These are phyloP conservation scores for Parazoanthus atlanticus DNA, from an alignment of 92 coral and sea anemone genomes.

Conservation along the genomic window DNA sequence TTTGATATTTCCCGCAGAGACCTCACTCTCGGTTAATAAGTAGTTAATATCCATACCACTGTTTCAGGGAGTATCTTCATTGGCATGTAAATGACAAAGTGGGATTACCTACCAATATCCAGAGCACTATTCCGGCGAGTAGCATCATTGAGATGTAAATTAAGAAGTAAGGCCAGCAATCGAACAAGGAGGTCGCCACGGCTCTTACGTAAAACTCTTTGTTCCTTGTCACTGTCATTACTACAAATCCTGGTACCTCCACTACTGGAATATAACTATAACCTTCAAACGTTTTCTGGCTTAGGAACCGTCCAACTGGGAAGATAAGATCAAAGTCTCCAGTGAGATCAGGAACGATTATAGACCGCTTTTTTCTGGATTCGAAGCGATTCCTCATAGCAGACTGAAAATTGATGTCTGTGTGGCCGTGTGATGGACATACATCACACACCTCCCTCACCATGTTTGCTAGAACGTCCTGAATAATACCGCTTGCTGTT, in stretches of 20 bases:
- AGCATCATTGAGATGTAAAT: constrained; percentile 1
- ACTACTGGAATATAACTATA: constrained; percentile 9
- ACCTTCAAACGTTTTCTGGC: not conserved
- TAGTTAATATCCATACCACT: too few species aligned
- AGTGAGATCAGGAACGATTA: not conserved
- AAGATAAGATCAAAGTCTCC: constrained; percentile 8
- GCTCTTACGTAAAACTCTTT: not conserved
- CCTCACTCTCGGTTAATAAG: too few species aligned
- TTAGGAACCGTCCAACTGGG: constrained; percentile 15
- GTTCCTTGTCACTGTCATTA: not conserved
- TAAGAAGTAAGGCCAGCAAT: constrained; percentile 23
- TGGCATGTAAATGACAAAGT: too few species aligned
- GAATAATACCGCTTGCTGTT: constrained; percentile 56
- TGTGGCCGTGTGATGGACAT: constrained; percentile 50
- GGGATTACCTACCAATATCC: constrained; percentile 26
- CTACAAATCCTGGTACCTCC: constrained; percentile 21
- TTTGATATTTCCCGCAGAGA: too few species aligned
- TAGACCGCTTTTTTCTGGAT: not conserved
- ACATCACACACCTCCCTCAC: constrained; percentile 54
- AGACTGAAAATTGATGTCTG: constrained; percentile 5
- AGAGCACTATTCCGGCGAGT: not conserved
- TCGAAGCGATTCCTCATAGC: not conserved
- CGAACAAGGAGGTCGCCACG: constrained; percentile 16
- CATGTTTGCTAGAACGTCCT: constrained; percentile 40
- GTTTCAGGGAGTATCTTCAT: too few species aligned